Evolutionary conservation across 2,888 invertebrate species (phyloP).

Genomic region (Polyommatus iphigenia): DNA sequence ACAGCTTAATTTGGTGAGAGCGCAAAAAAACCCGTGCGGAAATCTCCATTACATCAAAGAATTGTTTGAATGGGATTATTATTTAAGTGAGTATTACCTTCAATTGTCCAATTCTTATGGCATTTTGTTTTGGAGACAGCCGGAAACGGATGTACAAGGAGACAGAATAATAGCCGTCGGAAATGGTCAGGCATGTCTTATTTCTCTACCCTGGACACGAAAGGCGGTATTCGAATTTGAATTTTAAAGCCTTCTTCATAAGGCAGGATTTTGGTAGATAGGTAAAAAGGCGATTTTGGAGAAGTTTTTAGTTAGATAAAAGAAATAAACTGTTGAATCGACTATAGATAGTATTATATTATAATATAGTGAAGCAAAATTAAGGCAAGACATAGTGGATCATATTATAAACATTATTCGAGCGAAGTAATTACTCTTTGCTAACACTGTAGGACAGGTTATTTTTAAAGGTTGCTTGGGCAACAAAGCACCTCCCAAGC

Average conservation of each 20-base stretch:
- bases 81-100: conserved; percentile 45
- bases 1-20: not conserved
- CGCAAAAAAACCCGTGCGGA: not conserved
- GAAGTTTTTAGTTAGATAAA: not conserved
- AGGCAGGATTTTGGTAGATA: not conserved
- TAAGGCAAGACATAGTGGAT: too few species aligned
- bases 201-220: conserved; percentile 71
- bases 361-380: too few species aligned
- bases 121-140: conserved; percentile 77
- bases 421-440: too few species aligned
- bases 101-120: conserved; percentile 53
- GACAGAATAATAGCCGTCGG: conserved; percentile 80
- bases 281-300: not conserved
- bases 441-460: too few species aligned
- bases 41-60: conserved; percentile 19
- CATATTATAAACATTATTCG: too few species aligned
- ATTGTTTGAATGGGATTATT: conserved; percentile 41
- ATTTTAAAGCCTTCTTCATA: fast-evolving
- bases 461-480: too few species aligned
- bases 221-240: not conserved
- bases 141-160: conserved; percentile 80
- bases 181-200: conserved; percentile 80
- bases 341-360: not conserved
- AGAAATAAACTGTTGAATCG: too few species aligned
- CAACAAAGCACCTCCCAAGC: too few species aligned